These are phyloP conservation scores for Pogonomyrmex barbatus DNA, from an alignment of 1,140 invertebrate species.

Conservation along the genomic window DNA sequence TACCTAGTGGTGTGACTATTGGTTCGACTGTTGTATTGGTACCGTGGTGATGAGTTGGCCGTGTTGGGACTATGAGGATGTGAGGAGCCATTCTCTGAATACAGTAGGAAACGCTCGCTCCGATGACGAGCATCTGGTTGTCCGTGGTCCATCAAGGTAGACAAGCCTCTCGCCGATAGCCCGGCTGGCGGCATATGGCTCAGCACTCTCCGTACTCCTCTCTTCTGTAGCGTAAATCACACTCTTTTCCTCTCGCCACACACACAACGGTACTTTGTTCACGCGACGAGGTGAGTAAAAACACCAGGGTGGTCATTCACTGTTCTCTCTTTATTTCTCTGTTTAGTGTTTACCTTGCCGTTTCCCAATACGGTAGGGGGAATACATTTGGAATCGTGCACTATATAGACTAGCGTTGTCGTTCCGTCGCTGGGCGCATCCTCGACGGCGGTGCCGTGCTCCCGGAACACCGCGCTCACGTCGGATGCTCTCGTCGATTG, in stretches of 20 bases:
- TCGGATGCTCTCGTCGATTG: background rate
- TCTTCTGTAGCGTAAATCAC: constrained; percentile 66
- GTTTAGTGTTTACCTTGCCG: background rate
- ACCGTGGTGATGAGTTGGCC: constrained; percentile 81
- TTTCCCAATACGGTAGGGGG: background rate
- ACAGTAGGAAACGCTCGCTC: constrained; percentile 84
- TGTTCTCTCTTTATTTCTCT: background rate
- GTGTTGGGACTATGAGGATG: constrained; percentile 78
- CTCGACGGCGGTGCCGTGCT: background rate
- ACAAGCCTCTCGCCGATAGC: constrained; percentile 85
- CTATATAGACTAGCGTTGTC: background rate
- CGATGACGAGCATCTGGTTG: constrained; percentile 86
- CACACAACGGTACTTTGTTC: constrained; percentile 23
- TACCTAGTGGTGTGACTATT: constrained; percentile 80
- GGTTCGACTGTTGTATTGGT: constrained; percentile 80
- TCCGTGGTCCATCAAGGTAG: constrained; percentile 86
- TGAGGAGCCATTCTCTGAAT: constrained; percentile 85
- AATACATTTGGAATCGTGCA: background rate
- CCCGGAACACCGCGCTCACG: background rate
- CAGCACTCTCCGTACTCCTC: constrained; percentile 73
- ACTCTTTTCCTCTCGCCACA: constrained; percentile 42
- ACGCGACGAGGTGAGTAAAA: constrained; percentile 16
- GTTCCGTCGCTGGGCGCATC: background rate
- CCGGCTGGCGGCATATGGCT: constrained; percentile 86
- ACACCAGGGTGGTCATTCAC: constrained; percentile 1